Evolutionary conservation across 2,113 vertebrate genomes (phyloP).

Genomic region (Serinus canaria): DNA sequence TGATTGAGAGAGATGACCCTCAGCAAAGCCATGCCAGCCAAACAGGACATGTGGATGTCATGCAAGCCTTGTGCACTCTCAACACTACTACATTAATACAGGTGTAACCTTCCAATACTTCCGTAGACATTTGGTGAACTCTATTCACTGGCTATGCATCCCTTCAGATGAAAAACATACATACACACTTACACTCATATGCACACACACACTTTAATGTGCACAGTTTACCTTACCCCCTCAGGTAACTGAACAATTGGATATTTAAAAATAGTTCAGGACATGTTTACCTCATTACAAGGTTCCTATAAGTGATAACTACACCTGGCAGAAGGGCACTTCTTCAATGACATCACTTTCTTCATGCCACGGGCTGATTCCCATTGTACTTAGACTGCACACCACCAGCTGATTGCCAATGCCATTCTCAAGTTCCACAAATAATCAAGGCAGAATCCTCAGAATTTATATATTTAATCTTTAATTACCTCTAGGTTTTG

Average conservation of each 20-base stretch:
- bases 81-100: background rate
- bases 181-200: background rate
- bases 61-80: background rate
- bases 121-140: background rate
- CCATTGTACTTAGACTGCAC: background rate
- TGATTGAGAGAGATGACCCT: background rate
- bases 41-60: background rate
- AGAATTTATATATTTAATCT: background rate
- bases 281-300: background rate
- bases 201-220: background rate
- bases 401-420: background rate
- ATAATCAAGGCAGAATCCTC: background rate
- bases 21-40: background rate
- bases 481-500: background rate
- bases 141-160: no score
- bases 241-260: background rate
- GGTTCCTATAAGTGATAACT: background rate
- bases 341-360: background rate
- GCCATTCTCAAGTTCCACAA: background rate
- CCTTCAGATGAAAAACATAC: background rate
- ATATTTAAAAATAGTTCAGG: background rate
- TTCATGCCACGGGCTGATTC: background rate
- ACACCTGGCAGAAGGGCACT: background rate
- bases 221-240: background rate
- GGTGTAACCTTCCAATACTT: background rate